Evolutionary conservation across 2,113 vertebrate genomes (phyloP).

Genomic region (Pedetes capensis): DNA sequence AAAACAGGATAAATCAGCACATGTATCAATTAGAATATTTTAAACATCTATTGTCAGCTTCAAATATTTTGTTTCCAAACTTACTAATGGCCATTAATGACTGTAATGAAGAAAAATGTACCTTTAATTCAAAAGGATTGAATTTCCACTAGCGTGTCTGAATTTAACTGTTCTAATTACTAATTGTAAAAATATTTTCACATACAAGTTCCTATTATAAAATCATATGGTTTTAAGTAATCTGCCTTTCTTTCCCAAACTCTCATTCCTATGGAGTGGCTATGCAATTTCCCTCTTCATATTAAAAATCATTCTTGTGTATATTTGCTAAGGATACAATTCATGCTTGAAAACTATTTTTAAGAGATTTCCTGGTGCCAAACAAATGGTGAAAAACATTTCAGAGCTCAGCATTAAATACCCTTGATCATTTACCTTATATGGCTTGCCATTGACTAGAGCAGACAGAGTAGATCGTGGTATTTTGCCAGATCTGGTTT

Average conservation of each 20-base stretch:
- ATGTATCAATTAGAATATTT: background rate
- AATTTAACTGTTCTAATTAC: background rate
- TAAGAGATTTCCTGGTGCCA: background rate
- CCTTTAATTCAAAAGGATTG: background rate
- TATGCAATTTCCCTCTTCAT: background rate
- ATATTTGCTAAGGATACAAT: background rate
- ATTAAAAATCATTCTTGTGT: background rate
- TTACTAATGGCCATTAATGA: background rate
- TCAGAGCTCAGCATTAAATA: background rate
- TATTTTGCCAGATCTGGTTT: conserved; percentile 97
- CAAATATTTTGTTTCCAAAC: conserved; percentile 13
- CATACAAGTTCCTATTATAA: background rate
- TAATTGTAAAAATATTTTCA: conserved; percentile 9
- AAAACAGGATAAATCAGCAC: background rate
- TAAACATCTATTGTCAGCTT: background rate
- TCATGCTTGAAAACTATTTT: background rate
- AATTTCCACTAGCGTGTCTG: background rate
- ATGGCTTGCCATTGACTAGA: conserved; percentile 92
- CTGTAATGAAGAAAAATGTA: background rate
- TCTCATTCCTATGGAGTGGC: background rate
- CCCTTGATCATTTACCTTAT: conserved; percentile 84
- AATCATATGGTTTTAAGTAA: background rate
- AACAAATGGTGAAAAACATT: background rate
- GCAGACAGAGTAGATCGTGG: conserved; percentile 91
- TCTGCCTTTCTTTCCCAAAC: background rate